phyloP scores from a whole-genome alignment of 1,140 invertebrate genomes.

The Cylas formicarius region DNA sequence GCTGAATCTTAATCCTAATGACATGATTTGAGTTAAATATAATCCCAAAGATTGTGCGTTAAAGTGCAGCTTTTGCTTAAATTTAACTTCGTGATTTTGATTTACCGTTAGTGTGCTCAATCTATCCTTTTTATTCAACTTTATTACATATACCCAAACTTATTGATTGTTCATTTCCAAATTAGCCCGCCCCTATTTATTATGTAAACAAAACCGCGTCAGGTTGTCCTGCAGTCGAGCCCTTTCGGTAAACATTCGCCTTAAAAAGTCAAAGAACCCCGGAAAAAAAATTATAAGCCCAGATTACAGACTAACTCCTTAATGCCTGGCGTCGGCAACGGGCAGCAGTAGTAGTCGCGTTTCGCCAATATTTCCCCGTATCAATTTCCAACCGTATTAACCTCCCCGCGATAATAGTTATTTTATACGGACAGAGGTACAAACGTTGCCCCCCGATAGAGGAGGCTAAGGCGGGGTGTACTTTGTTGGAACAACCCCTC shows the following conservation, averaged over 20 bases:
- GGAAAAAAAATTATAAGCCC: conserved; percentile 18
- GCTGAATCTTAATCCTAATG: no score
- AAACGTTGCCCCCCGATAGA: conserved; percentile 6
- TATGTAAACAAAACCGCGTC: conserved; percentile 16
- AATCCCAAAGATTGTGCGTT: no score
- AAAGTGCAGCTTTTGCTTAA: no score
- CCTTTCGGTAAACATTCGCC: conserved; percentile 10
- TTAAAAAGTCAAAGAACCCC: conserved; percentile 23
- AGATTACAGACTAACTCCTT: conserved; percentile 21
- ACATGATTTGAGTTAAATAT: no score
- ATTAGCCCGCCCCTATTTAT: conserved; percentile 15
- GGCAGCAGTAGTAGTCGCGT: conserved; percentile 18
- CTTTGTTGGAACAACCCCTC: conserved; percentile 37
- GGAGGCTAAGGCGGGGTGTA: conserved; percentile 33
- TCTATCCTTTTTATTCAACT: neutral
- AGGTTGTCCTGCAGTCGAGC: conserved; percentile 13
- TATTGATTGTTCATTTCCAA: conserved; percentile 1
- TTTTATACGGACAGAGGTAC: conserved; percentile 11
- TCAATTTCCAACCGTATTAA: conserved; percentile 11
- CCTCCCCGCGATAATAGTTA: conserved; percentile 21
- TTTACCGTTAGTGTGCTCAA: no score
- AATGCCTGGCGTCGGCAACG: conserved; percentile 15
- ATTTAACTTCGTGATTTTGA: no score
- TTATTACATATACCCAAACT: neutral
- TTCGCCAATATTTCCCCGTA: conserved; percentile 14